Percentiles rank a stretch among this genome's conserved stretches.
These are phyloP conservation scores for Hecatera dysodea DNA, from an alignment of 2,888 invertebrate genomes.

Conservation along the genomic window DNA sequence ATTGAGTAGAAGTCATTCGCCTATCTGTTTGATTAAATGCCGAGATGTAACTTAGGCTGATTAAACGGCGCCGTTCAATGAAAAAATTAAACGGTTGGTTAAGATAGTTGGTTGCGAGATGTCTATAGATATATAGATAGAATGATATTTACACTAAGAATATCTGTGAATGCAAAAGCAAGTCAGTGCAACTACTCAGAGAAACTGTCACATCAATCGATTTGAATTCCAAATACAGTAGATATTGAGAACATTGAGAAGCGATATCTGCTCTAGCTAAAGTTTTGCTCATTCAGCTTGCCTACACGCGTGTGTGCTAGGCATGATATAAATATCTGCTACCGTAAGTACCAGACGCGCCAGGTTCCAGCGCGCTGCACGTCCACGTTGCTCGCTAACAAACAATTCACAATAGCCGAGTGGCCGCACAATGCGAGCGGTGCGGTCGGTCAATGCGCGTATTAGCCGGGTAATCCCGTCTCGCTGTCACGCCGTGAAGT, in stretches of 20 bases:
- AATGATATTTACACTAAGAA: not conserved
- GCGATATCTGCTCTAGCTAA: not conserved
- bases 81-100: too few species aligned
- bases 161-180: not conserved
- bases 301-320: not conserved
- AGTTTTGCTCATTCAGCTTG: not conserved
- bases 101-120: too few species aligned
- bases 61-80: too few species aligned
- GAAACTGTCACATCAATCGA: not conserved
- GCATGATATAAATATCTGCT: not conserved
- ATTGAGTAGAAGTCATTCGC: too few species aligned
- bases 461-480: conserved; percentile 52
- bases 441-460: conserved; percentile 48
- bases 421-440: conserved; percentile 18
- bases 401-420: conserved; percentile 49
- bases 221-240: conserved; percentile 6
- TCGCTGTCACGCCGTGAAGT: conserved; percentile 38
- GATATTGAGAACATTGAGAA: not conserved
- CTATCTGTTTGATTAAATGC: too few species aligned
- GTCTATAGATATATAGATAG: too few species aligned
- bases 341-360: conserved; percentile 6
- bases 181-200: not conserved
- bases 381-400: conserved; percentile 24
- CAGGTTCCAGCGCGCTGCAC: not conserved
- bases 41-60: too few species aligned